These are phyloP conservation scores for Spisula subtruncata DNA, from an alignment of 2,888 invertebrate genomes.

Conservation along the genomic window DNA sequence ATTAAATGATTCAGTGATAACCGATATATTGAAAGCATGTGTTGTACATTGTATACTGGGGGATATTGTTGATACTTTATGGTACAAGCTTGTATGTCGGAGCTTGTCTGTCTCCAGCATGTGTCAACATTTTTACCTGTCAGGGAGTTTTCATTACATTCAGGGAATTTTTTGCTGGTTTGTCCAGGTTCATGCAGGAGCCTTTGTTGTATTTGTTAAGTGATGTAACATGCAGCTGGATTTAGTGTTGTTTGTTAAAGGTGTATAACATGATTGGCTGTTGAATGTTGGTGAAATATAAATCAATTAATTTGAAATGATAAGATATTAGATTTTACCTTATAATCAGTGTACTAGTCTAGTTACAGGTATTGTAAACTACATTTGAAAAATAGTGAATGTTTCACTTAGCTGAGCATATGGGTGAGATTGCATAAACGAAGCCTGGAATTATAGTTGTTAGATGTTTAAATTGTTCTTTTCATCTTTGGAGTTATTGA, in stretches of 20 bases:
- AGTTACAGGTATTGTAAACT: too few relatives aligned
- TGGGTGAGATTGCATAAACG: too few relatives aligned
- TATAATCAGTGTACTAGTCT: too few relatives aligned
- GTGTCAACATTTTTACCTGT: conserved; percentile 19
- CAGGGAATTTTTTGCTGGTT: not conserved
- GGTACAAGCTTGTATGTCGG: not conserved
- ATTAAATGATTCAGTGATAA: conserved; percentile 20
- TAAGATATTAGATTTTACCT: too few relatives aligned
- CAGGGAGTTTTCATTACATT: not conserved
- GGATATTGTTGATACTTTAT: not conserved
- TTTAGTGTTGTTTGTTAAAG: not conserved
- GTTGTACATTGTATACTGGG: not conserved
- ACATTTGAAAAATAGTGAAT: too few relatives aligned
- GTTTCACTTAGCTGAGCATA: too few relatives aligned
- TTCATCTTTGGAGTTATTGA: too few relatives aligned
- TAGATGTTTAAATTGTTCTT: too few relatives aligned
- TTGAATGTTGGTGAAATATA: not conserved
- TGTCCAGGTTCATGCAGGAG: not conserved
- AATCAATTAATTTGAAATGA: too few relatives aligned
- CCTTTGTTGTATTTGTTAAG: not conserved
- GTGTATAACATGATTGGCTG: not conserved
- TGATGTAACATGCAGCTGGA: conserved; percentile 7
- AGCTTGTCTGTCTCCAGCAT: not conserved
- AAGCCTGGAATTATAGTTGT: too few relatives aligned
- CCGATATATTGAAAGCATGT: not conserved